Evolutionary conservation across 2,888 invertebrate genomes (phyloP), one percentile per base, ranked within the genome.

Genomic region (Malthinus flaveolus): DNA sequence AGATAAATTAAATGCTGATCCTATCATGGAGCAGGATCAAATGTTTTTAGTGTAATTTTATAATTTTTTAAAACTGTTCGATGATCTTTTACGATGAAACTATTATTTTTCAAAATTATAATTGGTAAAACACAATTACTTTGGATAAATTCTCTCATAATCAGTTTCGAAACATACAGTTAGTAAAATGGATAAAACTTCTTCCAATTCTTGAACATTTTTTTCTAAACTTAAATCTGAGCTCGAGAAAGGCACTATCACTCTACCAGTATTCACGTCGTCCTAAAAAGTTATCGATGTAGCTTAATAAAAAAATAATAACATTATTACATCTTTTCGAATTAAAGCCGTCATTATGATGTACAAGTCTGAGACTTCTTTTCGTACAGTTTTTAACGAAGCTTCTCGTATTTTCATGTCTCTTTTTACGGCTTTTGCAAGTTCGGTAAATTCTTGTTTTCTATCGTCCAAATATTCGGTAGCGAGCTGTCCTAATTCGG

Each of bases 381-480:
- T 64, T 9, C 76, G 80, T 7, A 84, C 83, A 7, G 80, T 66
- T 57, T 82, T 82, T 44, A 88, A 73, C 13, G 84, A 83, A 23
- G 81, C 75, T 65, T 84, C 82, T 49, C 87, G 78, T 62, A 84
- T 83, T 63, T 82, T 83, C 85, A 87, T 85, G 65, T 86, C 86
- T 3, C 77, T 77, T 74, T 85, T 85, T 39, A 88, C 84, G 51
- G 83, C 81, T 48, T 79, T 78, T 65, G 86, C 84, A 61, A 87
- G 71, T 48, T 79, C 80, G 66, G 81, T 82, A 69, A 84, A 88
- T 66, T 85, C 85, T 47, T 80, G 81, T 61, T 84, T 83, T 49
- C 85, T 78, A 63, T 87, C 86, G 50, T 87, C 85, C 23, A 87
- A 76, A 71, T 87, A 86, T 70, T 88, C 87, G 66, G 84, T 82